Evolutionary conservation across 2,888 invertebrate genomes (phyloP), one percentile per base, ranked within the genome.

Genomic region (Saturnia japonica): DNA sequence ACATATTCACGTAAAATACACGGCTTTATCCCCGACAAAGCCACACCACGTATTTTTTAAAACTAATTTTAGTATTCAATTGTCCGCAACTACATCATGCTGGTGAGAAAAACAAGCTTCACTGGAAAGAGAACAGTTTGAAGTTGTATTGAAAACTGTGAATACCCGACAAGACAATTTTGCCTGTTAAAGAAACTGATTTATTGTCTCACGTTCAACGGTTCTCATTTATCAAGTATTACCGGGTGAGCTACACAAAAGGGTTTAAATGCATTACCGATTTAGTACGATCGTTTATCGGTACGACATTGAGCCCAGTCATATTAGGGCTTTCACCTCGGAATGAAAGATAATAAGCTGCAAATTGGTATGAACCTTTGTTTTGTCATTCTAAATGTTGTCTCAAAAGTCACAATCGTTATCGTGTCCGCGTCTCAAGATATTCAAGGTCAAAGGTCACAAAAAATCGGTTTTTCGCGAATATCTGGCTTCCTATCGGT

Each of bases 161-260:
- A 79, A 80, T 75, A 77, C 77, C 77, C 76, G 78, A 78, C 76
- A 75, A 73, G 78, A 84, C 77, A 83, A 79, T 82, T 81, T 83
- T 80, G 82, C 82, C 74, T 78, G 75, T 80, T 81, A 81, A 84
- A 82, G 84, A 84, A 82, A 76, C 85, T 88, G 88, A 90, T 89
- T 89, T 88, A 90, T 88, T 79, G 83, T 78, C 77, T 77, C 83
- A 80, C 85, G 85, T 86, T 85, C 85, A 87, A 87, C 85, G 81
- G 81, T 82, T 82, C 85, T 89, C 87, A 87, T 91, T 90, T 87
- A 90, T 90, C 88, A 90, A 84, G 86, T 87, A 89, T 89, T 88
- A 88, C 83, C 85, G 83, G 82, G 78, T 80, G 78, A 85, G 80
- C 82, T 76, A 85, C 82, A 88, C 85, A 88, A 88, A 71, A 86